These are phyloP conservation scores for Thunnus thynnus DNA, from an alignment of 2,113 vertebrate genomes.

Conservation along the genomic window DNA sequence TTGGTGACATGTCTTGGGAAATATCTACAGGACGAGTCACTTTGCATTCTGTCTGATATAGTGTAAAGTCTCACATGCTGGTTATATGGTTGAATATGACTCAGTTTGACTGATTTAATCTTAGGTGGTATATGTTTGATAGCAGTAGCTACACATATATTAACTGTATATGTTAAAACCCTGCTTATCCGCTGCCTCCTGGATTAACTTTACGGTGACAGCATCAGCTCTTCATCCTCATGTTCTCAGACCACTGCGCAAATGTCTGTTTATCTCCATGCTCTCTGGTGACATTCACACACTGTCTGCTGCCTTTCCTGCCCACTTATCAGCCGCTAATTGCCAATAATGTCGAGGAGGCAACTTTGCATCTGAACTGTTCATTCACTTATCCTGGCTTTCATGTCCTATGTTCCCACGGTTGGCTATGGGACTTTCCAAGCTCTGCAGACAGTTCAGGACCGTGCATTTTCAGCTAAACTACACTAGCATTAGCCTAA, in stretches of 20 bases:
- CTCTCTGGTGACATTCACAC: conserved; percentile 59
- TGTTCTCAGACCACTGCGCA: neutral
- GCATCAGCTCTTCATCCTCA: conserved; percentile 2
- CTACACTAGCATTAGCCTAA: neutral
- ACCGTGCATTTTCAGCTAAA: conserved; percentile 19
- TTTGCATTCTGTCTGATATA: no score
- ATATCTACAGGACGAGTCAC: no score
- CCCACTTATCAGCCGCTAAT: conserved; percentile 79
- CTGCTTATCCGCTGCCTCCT: neutral
- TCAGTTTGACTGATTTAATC: no score
- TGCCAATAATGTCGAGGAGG: conserved; percentile 73
- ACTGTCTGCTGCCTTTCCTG: conserved; percentile 80
- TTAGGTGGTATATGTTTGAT: no score
- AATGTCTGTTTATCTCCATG: conserved; percentile 5
- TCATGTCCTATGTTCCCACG: conserved; percentile 75
- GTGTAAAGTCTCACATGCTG: no score
- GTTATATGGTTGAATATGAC: no score
- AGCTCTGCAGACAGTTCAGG: conserved; percentile 27
- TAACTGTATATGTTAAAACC: no score
- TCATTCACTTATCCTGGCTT: conserved; percentile 76
- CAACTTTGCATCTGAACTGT: conserved; percentile 64
- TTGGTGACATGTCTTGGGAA: no score
- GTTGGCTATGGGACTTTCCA: conserved; percentile 67
- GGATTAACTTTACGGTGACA: neutral
- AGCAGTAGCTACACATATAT: no score